phyloP scores from a whole-genome alignment of 2,888 invertebrate species.

The Hymenopus coronatus region DNA sequence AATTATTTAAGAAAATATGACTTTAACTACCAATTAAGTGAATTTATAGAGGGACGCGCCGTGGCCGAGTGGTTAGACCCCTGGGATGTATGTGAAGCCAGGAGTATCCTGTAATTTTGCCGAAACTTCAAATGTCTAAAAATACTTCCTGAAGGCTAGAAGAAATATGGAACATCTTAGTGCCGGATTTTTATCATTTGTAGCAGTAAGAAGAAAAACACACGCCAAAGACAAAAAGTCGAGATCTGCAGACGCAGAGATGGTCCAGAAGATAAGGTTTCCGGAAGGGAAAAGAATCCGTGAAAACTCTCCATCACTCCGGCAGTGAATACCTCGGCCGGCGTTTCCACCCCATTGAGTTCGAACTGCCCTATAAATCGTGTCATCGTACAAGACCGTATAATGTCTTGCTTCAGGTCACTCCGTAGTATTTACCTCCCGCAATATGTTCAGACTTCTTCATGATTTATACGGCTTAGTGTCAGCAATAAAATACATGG shows the following conservation, averaged over 20 bases:
- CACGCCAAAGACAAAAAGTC: background rate
- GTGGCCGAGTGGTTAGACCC: too few relatives aligned
- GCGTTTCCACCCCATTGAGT: conserved; percentile 8
- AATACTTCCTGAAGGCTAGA: too few relatives aligned
- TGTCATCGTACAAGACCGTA: background rate
- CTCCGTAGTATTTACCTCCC: background rate
- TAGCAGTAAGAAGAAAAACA: background rate
- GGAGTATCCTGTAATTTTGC: too few relatives aligned
- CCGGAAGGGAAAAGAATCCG: background rate
- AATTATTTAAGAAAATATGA: too few relatives aligned
- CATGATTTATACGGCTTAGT: background rate
- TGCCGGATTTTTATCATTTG: background rate
- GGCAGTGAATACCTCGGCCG: background rate
- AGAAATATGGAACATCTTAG: too few relatives aligned
- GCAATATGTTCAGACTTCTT: background rate
- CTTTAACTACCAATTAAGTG: too few relatives aligned
- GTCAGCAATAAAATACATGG: background rate
- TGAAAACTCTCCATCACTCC: background rate
- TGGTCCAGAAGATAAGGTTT: background rate
- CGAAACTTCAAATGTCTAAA: too few relatives aligned
- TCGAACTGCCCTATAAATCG: conserved; percentile 15
- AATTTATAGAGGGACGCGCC: too few relatives aligned
- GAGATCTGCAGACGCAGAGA: background rate
- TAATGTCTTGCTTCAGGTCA: background rate
- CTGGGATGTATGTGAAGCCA: too few relatives aligned